Percentiles rank a stretch among this genome's conserved stretches.
These are phyloP conservation scores for Lasioglossum figueresi DNA, from an alignment of 2,888 invertebrate species.

Conservation along the genomic window DNA sequence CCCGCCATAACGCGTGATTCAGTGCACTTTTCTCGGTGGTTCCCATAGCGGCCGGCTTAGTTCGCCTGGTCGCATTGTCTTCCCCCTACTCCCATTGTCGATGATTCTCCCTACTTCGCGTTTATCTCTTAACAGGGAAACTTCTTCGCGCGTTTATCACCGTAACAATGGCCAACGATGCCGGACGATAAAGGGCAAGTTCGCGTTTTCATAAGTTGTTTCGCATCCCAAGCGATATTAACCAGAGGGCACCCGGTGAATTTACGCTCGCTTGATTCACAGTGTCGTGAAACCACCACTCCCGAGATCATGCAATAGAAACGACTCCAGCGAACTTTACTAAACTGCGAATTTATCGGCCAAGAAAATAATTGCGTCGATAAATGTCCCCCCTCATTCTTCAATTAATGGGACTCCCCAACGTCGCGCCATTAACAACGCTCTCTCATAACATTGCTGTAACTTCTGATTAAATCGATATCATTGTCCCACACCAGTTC, in stretches of 20 bases:
- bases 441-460: background rate
- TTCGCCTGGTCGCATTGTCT: constrained; percentile 41
- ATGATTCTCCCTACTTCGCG: constrained; percentile 21
- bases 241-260: constrained; percentile 57
- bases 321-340: background rate
- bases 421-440: background rate
- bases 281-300: background rate
- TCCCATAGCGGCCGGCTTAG: constrained; percentile 2
- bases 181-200: constrained; percentile 33
- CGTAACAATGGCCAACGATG: constrained; percentile 45
- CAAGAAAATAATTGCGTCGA: background rate
- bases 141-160: constrained; percentile 55
- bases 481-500: background rate
- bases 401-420: background rate
- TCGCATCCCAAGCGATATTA: constrained; percentile 75
- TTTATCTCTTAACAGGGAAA: constrained; percentile 46
- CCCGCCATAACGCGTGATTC: constrained; percentile 44
- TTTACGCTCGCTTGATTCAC: constrained; percentile 51
- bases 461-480: background rate
- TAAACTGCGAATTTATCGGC: background rate
- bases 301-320: background rate
- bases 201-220: constrained; percentile 68
- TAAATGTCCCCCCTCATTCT: background rate
- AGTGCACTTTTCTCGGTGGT: constrained; percentile 37
- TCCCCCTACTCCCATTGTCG: constrained; percentile 11